Percentiles rank a stretch among this genome's conserved stretches.
Evolutionary conservation across 1,140 invertebrate genomes (phyloP).

Genomic region (Cecropterus lyciades): DNA sequence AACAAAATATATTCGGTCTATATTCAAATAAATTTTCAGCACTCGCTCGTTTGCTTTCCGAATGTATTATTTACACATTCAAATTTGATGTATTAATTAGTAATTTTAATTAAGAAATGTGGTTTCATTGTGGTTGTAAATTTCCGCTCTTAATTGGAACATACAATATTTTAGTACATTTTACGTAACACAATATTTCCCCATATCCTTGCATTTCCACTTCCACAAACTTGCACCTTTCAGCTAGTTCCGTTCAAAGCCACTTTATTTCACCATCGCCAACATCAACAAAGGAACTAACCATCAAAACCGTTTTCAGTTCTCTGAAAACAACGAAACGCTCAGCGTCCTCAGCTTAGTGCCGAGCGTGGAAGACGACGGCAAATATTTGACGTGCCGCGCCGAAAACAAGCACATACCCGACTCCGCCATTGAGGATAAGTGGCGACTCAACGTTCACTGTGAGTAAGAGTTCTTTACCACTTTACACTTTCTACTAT

Average conservation of each 20-base stretch:
- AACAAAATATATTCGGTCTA: too few species aligned
- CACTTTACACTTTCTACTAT: slow-evolving; percentile 8
- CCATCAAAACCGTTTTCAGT: slow-evolving; percentile 83
- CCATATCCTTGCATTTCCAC: not conserved
- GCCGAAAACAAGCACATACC: slow-evolving; percentile 94
- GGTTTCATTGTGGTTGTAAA: too few species aligned
- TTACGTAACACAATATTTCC: not conserved
- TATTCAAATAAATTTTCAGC: too few species aligned
- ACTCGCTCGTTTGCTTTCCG: too few species aligned
- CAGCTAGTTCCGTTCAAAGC: not conserved
- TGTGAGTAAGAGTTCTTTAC: slow-evolving; percentile 84
- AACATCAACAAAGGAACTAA: slow-evolving; percentile 34
- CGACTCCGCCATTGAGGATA: slow-evolving; percentile 92
- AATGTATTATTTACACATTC: too few species aligned
- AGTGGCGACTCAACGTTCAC: slow-evolving; percentile 90
- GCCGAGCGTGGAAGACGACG: slow-evolving; percentile 93
- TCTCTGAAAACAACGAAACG: slow-evolving; percentile 92
- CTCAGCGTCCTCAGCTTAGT: slow-evolving; percentile 92
- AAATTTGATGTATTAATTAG: too few species aligned
- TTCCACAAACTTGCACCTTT: slow-evolving; percentile 1
- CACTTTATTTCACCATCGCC: slow-evolving; percentile 16
- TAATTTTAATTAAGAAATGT: too few species aligned
- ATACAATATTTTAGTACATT: too few species aligned
- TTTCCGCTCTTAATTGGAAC: too few species aligned
- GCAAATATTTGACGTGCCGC: slow-evolving; percentile 93